Percentiles rank a stretch among this genome's conserved stretches.
These are phyloP conservation scores for Phacellophora camtschatica DNA, from an alignment of 30 jellyfish, hydroid and myxozoan genomes.

Conservation along the genomic window DNA sequence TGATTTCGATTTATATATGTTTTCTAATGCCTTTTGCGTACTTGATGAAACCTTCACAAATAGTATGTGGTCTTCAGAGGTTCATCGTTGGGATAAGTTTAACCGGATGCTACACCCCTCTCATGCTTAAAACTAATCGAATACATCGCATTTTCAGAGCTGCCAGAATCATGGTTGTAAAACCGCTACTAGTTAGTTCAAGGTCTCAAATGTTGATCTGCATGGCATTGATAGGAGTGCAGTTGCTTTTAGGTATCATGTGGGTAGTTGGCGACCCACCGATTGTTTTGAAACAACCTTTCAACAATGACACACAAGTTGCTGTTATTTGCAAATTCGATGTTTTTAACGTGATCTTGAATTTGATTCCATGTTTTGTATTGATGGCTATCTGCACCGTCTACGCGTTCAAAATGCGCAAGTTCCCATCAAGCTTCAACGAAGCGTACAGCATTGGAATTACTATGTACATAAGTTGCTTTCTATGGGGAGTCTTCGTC, in stretches of 20 bases:
- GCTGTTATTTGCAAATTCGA: slow-evolving; percentile 61
- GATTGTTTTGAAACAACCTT: slow-evolving; percentile 20
- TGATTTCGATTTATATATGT: slow-evolving; percentile 49
- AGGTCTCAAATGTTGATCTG: slow-evolving; percentile 85
- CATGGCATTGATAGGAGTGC: slow-evolving; percentile 65
- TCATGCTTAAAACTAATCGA: slow-evolving; percentile 86
- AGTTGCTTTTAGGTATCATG: slow-evolving; percentile 69
- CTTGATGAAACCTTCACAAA: slow-evolving; percentile 37
- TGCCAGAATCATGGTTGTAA: slow-evolving; percentile 25
- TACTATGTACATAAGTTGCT: slow-evolving; percentile 91
- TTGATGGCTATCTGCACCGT: slow-evolving; percentile 86
- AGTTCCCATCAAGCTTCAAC: slow-evolving; percentile 87
- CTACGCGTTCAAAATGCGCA: slow-evolving; percentile 92
- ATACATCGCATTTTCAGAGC: slow-evolving; percentile 83
- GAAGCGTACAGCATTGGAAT: slow-evolving; percentile 88
- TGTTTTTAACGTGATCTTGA: slow-evolving; percentile 59
- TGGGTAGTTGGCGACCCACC: slow-evolving; percentile 95
- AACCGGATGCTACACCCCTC: slow-evolving; percentile 93
- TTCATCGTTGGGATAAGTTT: slow-evolving; percentile 81
- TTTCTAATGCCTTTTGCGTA: slow-evolving; percentile 47
- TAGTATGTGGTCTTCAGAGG: slow-evolving; percentile 69
- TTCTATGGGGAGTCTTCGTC: slow-evolving; percentile 72
- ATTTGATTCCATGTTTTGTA: slow-evolving; percentile 69
- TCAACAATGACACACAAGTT: slow-evolving; percentile 32
- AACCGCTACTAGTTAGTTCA: slow-evolving; percentile 77